A percentile compares a stretch with the other conserved stretches of the same genome.
Conservation (phyloP, 2,113 vertebrate genomes). For the Eira barbara region DNA sequence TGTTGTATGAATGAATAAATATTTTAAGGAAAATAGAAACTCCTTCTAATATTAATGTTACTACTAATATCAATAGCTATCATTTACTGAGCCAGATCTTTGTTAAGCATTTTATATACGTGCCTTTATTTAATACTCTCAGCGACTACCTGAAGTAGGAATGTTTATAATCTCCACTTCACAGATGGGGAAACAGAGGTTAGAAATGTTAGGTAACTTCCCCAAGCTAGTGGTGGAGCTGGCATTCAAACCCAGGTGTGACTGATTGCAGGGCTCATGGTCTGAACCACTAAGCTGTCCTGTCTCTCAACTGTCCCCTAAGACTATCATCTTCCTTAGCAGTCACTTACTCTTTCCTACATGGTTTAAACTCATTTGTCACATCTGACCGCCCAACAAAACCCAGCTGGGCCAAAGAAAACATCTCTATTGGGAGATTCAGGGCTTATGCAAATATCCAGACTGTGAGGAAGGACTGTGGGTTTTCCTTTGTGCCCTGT, state of each 20-base stretch:
- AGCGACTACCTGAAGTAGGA: neutral
- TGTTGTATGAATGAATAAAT: neutral
- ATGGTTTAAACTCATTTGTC: neutral
- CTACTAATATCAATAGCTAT: neutral
- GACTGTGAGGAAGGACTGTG: neutral
- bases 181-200: neutral
- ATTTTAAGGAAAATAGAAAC: neutral
- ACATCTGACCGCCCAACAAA: neutral
- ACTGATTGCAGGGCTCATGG: neutral
- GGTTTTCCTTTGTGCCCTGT: neutral
- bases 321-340: neutral
- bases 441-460: constrained; percentile 29
- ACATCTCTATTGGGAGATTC: neutral
- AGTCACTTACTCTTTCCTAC: neutral
- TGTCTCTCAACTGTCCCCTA: neutral
- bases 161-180: neutral
- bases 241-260: neutral
- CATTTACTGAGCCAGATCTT: neutral
- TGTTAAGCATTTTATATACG: neutral
- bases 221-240: neutral
- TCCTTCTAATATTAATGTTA: neutral
- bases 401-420: constrained; percentile 33
- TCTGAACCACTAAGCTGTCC: neutral
- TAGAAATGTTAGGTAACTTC: neutral
- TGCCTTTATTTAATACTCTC: neutral